A percentile compares a stretch with the other conserved stretches of the same genome.
These are phyloP conservation scores for Himalopsyche kuldschensis DNA, from an alignment of 2,888 invertebrate species.

Conservation along the genomic window DNA sequence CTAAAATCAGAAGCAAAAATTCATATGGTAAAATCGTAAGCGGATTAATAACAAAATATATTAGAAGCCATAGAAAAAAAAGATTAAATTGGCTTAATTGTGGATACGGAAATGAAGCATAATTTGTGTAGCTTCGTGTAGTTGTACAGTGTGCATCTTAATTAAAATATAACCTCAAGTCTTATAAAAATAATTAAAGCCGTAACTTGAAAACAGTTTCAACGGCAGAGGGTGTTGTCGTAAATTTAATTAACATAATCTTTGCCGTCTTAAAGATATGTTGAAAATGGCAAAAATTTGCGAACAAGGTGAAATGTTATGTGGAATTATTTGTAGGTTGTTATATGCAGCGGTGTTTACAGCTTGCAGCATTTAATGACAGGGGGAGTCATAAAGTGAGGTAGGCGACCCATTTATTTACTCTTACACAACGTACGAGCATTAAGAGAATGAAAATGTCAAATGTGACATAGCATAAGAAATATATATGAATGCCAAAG, in stretches of 20 bases:
- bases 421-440: neutral
- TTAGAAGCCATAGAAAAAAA: no score
- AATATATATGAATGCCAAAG: no score
- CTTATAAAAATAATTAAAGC: neutral
- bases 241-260: neutral
- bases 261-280: neutral
- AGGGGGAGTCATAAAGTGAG: constrained; percentile 4
- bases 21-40: no score
- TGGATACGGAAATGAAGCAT: no score
- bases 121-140: no score
- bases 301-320: neutral
- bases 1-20: no score
- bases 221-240: neutral
- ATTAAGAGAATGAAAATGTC: neutral
- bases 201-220: neutral
- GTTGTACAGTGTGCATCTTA: no score
- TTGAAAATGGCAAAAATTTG: neutral
- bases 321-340: constrained; percentile 6
- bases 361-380: neutral
- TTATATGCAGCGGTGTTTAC: constrained; percentile 15
- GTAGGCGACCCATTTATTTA: constrained; percentile 13
- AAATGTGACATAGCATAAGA: neutral
- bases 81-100: no score
- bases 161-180: neutral
- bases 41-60: no score